These are phyloP conservation scores for Nylanderia fulva DNA, from an alignment of 1,140 invertebrate species.

Conservation along the genomic window DNA sequence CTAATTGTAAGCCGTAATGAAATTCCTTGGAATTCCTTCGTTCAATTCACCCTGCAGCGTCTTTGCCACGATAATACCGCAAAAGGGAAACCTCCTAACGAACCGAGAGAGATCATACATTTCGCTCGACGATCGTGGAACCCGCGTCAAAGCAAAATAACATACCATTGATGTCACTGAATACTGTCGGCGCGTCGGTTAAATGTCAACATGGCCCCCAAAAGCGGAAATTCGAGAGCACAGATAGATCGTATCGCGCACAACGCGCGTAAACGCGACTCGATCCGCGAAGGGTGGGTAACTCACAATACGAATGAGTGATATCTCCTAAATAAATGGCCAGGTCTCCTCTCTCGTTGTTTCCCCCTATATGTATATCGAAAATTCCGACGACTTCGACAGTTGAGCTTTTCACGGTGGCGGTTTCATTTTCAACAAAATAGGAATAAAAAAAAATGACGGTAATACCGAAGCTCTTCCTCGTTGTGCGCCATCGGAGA, in stretches of 20 bases:
- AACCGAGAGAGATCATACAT: background rate
- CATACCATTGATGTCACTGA: slow-evolving; percentile 10
- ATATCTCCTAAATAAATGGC: slow-evolving; percentile 36
- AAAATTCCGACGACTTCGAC: slow-evolving; percentile 14
- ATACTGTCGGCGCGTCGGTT: slow-evolving; percentile 30
- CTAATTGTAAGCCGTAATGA: background rate
- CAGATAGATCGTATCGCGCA: slow-evolving; percentile 25
- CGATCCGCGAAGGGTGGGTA: slow-evolving; percentile 7
- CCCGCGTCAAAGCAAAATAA: slow-evolving; percentile 26
- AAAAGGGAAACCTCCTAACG: background rate
- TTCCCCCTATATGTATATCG: background rate
- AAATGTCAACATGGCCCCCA: slow-evolving; percentile 37
- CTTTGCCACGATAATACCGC: background rate
- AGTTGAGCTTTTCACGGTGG: slow-evolving; percentile 10
- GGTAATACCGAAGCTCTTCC: background rate
- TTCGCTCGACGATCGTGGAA: background rate
- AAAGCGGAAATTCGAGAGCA: slow-evolving; percentile 55
- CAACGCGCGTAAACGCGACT: slow-evolving; percentile 15
- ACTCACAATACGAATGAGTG: slow-evolving; percentile 32
- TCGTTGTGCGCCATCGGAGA: background rate
- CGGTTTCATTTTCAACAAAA: slow-evolving; percentile 6
- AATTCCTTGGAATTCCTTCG: background rate
- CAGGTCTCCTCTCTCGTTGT: background rate
- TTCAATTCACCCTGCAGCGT: background rate
- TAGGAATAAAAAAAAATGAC: slow-evolving; percentile 5